Evolutionary conservation across 2,797 vertebrate species (phyloP).

Genomic region (Etheostoma nigrum): DNA sequence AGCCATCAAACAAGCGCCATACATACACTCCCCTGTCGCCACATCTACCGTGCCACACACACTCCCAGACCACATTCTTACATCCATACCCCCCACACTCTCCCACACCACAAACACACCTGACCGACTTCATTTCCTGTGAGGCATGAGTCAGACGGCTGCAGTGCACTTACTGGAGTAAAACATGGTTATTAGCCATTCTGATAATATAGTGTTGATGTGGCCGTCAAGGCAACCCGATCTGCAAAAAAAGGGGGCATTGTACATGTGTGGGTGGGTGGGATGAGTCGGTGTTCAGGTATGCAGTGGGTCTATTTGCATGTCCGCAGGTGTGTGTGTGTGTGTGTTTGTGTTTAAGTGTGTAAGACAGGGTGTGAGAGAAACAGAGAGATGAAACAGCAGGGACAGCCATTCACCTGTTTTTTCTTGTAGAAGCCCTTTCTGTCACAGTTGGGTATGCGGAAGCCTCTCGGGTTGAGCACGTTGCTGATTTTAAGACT

Average conservation of each 20-base stretch:
- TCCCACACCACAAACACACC: constrained; percentile 81
- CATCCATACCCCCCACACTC: constrained; percentile 76
- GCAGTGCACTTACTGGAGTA: constrained; percentile 79
- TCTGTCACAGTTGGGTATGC: constrained; percentile 98
- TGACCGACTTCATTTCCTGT: constrained; percentile 81
- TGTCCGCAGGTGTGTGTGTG: constrained; percentile 59
- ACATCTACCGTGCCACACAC: constrained; percentile 81
- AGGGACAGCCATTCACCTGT: constrained; percentile 87
- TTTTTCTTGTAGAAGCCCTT: constrained; percentile 99
- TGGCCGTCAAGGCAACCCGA: constrained; percentile 75
- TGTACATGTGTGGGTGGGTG: constrained; percentile 67
- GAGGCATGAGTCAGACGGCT: constrained; percentile 80
- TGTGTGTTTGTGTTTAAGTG: constrained; percentile 21
- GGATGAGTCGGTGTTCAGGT: constrained; percentile 75
- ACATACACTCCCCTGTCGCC: constrained; percentile 69
- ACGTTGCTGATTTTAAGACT: constrained; percentile 92
- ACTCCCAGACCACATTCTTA: constrained; percentile 80
- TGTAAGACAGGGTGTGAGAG: constrained; percentile 1
- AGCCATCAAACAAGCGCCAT: constrained; percentile 75
- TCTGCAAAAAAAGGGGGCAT: constrained; percentile 49
- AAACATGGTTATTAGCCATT: constrained; percentile 81
- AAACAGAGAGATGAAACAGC: constrained; percentile 45
- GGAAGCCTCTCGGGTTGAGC: constrained; percentile 91
- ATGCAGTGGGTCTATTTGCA: constrained; percentile 72
- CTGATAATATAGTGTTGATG: constrained; percentile 84